Percentiles rank a stretch among this genome's conserved stretches.
Conservation (phyloP, 1,140 invertebrate species). For the Drosophila bocqueti region DNA sequence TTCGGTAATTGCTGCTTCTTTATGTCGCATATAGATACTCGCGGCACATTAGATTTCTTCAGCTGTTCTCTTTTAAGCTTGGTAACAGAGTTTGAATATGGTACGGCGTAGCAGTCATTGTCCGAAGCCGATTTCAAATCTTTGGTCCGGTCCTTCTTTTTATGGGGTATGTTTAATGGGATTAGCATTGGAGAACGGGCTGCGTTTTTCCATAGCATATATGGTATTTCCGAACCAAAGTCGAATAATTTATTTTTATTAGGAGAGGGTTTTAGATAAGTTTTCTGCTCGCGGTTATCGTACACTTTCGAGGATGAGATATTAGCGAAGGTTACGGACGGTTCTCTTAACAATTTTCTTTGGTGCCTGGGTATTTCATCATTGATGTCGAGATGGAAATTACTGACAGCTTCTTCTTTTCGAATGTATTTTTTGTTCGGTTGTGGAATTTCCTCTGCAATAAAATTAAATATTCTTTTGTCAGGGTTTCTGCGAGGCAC, state of each 20-base stretch:
- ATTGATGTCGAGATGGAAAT: background rate
- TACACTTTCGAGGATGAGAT: background rate
- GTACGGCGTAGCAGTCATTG: background rate
- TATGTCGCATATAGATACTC: background rate
- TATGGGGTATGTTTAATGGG: conserved; percentile 46
- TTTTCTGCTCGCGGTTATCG: background rate
- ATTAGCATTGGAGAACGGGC: background rate
- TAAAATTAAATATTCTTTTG: background rate
- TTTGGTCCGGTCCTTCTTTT: background rate
- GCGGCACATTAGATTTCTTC: background rate
- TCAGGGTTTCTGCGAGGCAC: background rate
- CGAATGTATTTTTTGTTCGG: background rate
- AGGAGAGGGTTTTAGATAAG: background rate
- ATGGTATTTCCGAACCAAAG: conserved; percentile 46
- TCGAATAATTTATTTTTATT: conserved; percentile 15
- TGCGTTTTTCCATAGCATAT: conserved; percentile 8
- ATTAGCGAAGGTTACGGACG: background rate
- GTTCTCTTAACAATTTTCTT: background rate
- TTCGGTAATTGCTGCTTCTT: background rate
- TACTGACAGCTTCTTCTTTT: background rate
- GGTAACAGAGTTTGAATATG: background rate
- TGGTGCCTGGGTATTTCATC: background rate
- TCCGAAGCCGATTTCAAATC: conserved; percentile 10
- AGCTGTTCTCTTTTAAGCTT: background rate
- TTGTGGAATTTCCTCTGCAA: background rate